Evolutionary conservation across 2,888 invertebrate genomes (phyloP), one percentile per base, ranked within the genome.

Genomic region (Gymnoscelis rufifasciata): DNA sequence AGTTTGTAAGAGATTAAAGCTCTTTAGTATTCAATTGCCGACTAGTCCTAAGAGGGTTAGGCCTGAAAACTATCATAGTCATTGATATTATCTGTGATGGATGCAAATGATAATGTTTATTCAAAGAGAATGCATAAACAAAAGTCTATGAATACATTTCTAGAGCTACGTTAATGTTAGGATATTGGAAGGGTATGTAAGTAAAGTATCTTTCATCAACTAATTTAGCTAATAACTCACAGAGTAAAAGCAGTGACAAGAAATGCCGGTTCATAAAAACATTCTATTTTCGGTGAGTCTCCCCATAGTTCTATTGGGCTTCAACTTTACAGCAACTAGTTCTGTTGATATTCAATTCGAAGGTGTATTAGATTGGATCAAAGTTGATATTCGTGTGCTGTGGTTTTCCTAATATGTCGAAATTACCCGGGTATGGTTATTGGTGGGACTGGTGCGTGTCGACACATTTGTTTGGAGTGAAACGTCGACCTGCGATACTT

Each of bases 391-490:
- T 15, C n/a, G 15, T 14, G 10, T 31, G 4, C 8, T 13, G 7
- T 1, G 2, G 5, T 31, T 12, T 13, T n/a, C 4, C 3, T 15
- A 29, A 29, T 12, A 15, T 15, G 10, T 33, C 31, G 31, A 15
- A 33, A 33, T 33, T 33, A n/a, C 31, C n/a, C 2, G 14, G 10
- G 63, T 59, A 56, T 54, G 57, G 66, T 66, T 71, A 74, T 73
- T 71, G 26, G 7, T 26, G 8, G 7, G 7, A 26, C 1, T 26
- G 67, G 67, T 66, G n/a, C n/a, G 71, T 74, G 84, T 81, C 77
- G 75, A 82, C 83, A 80, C 76, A 78, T 83, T 82, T 74, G 83
- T 78, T 67, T 55, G 65, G 68, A 64, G 64, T 64, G 64, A 62
- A 58, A 68, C 64, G 61, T 55, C 62, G 66, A 60, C 62, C 52